Conservation (phyloP, 1,140 invertebrate genomes). For the Fopius arisanus region DNA sequence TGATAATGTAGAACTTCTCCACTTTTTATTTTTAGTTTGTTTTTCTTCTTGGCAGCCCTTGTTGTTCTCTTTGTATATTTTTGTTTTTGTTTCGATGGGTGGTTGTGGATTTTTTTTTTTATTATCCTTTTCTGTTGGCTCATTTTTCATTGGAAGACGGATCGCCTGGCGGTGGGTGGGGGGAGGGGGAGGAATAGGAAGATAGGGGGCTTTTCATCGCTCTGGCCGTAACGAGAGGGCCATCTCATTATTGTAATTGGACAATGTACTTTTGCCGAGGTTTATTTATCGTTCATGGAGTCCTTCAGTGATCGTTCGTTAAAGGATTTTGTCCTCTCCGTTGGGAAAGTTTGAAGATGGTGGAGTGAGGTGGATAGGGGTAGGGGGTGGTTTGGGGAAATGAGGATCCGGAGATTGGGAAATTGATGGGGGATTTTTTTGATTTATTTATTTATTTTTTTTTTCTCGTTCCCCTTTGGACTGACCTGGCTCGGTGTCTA, state of each 20-base stretch:
- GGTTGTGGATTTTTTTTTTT: neutral
- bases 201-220: neutral
- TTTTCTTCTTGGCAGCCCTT: neutral
- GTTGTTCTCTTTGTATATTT: neutral
- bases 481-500: neutral
- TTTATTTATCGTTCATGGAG: conserved; percentile 40
- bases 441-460: neutral
- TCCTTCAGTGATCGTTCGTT: conserved; percentile 31
- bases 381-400: neutral
- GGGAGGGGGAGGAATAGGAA: neutral
- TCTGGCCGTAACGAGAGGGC: conserved; percentile 38
- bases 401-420: neutral
- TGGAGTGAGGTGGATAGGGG: neutral
- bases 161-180: neutral
- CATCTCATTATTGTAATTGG: conserved; percentile 62
- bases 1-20: conserved; percentile 45
- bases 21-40: conserved; percentile 6
- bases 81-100: neutral
- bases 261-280: conserved; percentile 47
- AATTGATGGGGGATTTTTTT: neutral
- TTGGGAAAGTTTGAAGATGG: neutral
- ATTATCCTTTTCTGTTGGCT: conserved; percentile 20
- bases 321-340: conserved; percentile 27
- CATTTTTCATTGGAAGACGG: conserved; percentile 50
- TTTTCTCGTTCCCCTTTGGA: neutral